phyloP scores from a whole-genome alignment of 2,113 vertebrate genomes.

The Pao palembangensis region DNA sequence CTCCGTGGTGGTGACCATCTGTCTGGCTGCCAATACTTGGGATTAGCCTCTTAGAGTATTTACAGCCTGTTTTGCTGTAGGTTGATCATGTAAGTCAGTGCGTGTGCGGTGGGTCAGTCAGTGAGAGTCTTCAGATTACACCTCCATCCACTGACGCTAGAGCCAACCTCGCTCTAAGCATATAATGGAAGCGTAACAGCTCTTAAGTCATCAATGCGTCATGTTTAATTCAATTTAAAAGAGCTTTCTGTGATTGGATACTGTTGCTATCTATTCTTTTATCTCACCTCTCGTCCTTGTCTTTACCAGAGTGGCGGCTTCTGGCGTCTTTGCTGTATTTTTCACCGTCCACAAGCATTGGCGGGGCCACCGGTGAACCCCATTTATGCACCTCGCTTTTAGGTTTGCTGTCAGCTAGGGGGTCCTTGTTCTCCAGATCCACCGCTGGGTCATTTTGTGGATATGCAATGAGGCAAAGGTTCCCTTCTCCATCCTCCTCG shows the following conservation, averaged over 20 bases:
- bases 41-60: constrained; percentile 11
- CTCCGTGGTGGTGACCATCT: constrained; percentile 6
- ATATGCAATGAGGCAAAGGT: constrained; percentile 92
- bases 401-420: constrained; percentile 81
- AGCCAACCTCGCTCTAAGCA: not conserved
- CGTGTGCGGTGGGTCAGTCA: not conserved
- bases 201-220: not conserved
- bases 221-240: not conserved
- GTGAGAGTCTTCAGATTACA: not conserved
- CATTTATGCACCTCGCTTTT: constrained; percentile 87
- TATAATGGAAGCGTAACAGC: not conserved
- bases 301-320: constrained; percentile 83
- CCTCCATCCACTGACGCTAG: constrained; percentile 6
- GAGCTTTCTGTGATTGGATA: not conserved
- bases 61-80: constrained; percentile 4
- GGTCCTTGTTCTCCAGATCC: constrained; percentile 85
- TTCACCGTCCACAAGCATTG: constrained; percentile 82
- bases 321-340: constrained; percentile 81
- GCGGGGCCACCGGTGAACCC: constrained; percentile 82
- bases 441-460: constrained; percentile 84
- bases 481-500: constrained; percentile 94
- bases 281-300: constrained; percentile 87
- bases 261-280: not conserved
- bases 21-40: constrained; percentile 5
- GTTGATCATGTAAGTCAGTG: not conserved